phyloP scores from a whole-genome alignment of 2,113 vertebrate genomes.

The Rhabdornis inornatus region DNA sequence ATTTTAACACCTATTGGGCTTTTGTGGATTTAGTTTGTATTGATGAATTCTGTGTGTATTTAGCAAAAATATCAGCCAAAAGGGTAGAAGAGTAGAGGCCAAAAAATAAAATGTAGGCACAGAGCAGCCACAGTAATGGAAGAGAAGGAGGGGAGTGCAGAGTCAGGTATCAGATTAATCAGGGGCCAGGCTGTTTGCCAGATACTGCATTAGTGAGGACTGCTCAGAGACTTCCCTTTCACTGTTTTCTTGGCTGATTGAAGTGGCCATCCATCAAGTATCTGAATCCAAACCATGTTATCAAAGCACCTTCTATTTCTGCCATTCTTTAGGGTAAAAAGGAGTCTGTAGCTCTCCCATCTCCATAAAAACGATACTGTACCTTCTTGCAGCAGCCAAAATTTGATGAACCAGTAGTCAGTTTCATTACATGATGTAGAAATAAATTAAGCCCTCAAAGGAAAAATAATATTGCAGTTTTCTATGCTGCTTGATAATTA shows the following conservation, averaged over 20 bases:
- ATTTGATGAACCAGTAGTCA: not conserved
- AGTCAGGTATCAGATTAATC: constrained; percentile 71
- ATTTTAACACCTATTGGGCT: not conserved
- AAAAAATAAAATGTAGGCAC: not conserved
- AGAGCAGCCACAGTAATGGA: not conserved
- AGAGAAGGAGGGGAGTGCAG: not conserved
- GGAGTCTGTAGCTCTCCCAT: not conserved
- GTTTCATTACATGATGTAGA: not conserved
- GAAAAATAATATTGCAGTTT: not conserved
- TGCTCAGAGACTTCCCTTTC: constrained; percentile 58
- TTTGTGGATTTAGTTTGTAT: not conserved
- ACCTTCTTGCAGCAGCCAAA: not conserved
- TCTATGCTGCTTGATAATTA: not conserved
- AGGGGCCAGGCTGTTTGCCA: constrained; percentile 74
- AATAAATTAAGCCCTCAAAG: not conserved
- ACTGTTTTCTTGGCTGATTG: constrained; percentile 43
- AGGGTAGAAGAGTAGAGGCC: not conserved
- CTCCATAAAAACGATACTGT: not conserved
- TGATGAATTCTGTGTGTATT: not conserved
- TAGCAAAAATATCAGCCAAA: not conserved
- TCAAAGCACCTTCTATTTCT: constrained; percentile 46
- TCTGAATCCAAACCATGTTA: not conserved
- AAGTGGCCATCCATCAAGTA: constrained; percentile 47
- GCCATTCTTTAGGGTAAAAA: not conserved
- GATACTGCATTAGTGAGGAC: constrained; percentile 63